Percentiles rank a stretch among this genome's conserved stretches.
These are phyloP conservation scores for Mormyrus hasselquistii DNA, from an alignment of 2,797 vertebrate species.

Conservation along the genomic window DNA sequence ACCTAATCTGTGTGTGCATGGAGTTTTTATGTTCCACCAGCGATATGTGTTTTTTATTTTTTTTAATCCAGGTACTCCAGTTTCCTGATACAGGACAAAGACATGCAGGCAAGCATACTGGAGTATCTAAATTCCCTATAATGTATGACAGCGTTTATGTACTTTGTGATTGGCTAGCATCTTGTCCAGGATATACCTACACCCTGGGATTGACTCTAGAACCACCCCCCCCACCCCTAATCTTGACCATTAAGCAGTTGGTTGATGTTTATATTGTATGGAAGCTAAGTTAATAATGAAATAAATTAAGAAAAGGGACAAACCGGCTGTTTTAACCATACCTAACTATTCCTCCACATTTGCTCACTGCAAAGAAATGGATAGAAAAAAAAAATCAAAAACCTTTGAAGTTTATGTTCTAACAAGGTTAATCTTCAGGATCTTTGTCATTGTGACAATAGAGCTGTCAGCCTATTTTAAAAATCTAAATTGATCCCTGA, in stretches of 20 bases:
- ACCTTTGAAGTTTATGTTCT: conserved; percentile 42
- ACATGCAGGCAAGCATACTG: neutral
- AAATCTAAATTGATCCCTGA: conserved; percentile 61
- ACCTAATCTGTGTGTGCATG: neutral
- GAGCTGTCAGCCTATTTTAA: conserved; percentile 57
- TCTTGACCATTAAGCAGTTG: neutral
- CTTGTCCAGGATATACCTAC: neutral
- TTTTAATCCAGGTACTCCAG: neutral
- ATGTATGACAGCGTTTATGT: neutral
- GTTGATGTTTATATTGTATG: neutral
- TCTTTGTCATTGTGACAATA: conserved; percentile 48
- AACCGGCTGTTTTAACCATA: neutral
- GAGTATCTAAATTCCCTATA: neutral
- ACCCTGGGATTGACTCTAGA: neutral
- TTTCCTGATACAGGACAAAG: neutral
- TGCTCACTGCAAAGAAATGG: neutral
- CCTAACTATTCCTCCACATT: neutral
- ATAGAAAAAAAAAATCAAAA: neutral
- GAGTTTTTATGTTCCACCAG: neutral
- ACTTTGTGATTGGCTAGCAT: neutral
- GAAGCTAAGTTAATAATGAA: neutral
- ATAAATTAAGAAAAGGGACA: neutral
- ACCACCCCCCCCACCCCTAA: neutral
- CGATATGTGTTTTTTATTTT: neutral
- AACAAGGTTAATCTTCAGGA: conserved; percentile 47